phyloP scores from a whole-genome alignment of 2,113 vertebrate genomes.

The Tamias sibiricus region DNA sequence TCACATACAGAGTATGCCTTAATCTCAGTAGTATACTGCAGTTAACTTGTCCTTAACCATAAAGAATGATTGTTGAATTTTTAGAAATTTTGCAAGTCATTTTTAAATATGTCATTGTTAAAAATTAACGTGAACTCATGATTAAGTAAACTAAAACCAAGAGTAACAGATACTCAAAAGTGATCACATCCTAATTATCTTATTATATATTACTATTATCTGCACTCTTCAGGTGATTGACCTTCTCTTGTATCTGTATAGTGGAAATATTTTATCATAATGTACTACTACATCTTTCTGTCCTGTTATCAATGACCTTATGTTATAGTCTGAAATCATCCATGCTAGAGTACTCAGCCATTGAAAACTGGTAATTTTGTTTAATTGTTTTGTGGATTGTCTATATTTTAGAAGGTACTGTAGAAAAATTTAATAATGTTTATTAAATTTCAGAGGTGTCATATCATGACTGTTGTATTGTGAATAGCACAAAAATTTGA shows the following conservation, averaged over 20 bases:
- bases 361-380: neutral
- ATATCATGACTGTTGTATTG: neutral
- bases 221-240: neutral
- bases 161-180: neutral
- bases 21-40: neutral
- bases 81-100: neutral
- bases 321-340: neutral
- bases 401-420: neutral
- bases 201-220: neutral
- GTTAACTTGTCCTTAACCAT: neutral
- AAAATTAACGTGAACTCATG: neutral
- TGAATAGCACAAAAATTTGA: neutral
- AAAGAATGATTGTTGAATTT: neutral
- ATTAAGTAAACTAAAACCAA: conserved; percentile 34
- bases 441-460: neutral
- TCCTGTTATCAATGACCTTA: neutral
- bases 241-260: neutral
- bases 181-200: neutral
- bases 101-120: neutral
- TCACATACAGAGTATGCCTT: neutral
- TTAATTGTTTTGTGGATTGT: neutral
- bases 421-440: neutral
- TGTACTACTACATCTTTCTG: neutral
- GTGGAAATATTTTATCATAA: neutral
- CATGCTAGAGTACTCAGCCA: neutral